phyloP scores from a whole-genome alignment of 2,888 invertebrate species.

The Dicranocentrus wangi region DNA sequence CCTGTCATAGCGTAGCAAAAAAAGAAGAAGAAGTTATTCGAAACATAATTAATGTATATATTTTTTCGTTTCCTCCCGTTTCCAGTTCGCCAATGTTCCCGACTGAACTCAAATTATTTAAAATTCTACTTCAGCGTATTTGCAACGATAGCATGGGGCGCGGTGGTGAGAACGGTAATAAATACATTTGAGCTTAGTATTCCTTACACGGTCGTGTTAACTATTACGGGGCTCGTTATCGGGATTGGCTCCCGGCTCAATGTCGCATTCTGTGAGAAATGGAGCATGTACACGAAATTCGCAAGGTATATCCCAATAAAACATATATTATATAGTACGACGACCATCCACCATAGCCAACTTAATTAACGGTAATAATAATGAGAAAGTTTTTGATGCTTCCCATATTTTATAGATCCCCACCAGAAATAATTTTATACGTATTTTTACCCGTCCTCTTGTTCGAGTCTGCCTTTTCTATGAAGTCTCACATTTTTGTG shows the following conservation, averaged over 20 bases:
- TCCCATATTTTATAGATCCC: slow-evolving; percentile 66
- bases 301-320: slow-evolving; percentile 49
- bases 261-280: slow-evolving; percentile 49
- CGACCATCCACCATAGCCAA: no score
- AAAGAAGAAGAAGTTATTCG: neutral
- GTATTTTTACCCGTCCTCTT: slow-evolving; percentile 71
- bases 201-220: slow-evolving; percentile 75
- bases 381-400: no score
- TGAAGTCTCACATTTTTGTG: slow-evolving; percentile 72
- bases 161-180: slow-evolving; percentile 70
- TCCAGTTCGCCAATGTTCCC: slow-evolving; percentile 55
- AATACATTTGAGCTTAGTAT: slow-evolving; percentile 72
- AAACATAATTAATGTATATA: neutral
- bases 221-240: slow-evolving; percentile 74
- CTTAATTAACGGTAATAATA: no score
- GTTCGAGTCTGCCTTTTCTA: slow-evolving; percentile 71
- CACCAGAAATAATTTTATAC: slow-evolving; percentile 71
- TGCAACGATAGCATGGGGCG: slow-evolving; percentile 70
- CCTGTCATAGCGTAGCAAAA: no score
- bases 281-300: slow-evolving; percentile 70
- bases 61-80: no score
- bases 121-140: slow-evolving; percentile 71
- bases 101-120: slow-evolving; percentile 65
- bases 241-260: slow-evolving; percentile 72
- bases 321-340: neutral